Base-by-base conservation (phyloP, 2,797 vertebrate genomes). In the Muscicapa comitata region DNA sequence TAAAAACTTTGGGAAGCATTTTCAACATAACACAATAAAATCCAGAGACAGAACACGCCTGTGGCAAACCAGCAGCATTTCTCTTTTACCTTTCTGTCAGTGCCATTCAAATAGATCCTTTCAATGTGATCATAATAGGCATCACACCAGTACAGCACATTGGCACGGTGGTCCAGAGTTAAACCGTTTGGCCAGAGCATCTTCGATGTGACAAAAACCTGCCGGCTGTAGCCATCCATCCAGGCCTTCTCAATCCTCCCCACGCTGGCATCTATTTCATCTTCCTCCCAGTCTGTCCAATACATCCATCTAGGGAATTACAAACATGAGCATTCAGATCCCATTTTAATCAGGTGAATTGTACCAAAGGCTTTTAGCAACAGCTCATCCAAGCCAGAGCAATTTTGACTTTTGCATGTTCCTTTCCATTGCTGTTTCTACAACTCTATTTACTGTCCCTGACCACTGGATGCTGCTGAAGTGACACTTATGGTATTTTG, bases 221-320 rank as follows among this genome's bases (percentile, higher is more conserved):
- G 98, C 37, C 99, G 98, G 89, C 98, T 98, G 88, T 98, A 98
- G 78, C 99, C 99, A 11, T 99, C 98, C 99, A 99, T 99, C 99
- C 99, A 99, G 82, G 99, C 99, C 96, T 98, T 99, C 97, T 99
- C 99, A 78, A 99, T 99, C 96, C 99, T 98, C 83, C 99, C 99
- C 59, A 99, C 99, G 93, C 99, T 99, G 98, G 99, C 99, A 68
- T 99, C 99, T 94, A 99, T 98, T 91, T 99, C 99, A 96, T 99
- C 99, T 96, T 99, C 99, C 90, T 99, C 99, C 99, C 99, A 99
- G 98, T 99, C 99, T 28, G 99, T 99, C 99, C 99, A 99, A 88
- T 99, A 99, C 99, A 99, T 99, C 99, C 99, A 99, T 75, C 99
- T 99, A 92, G 14, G 58, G 93, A 77, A 94, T 91, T 11, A 93